A percentile compares a stretch with the other conserved stretches of the same genome.
phyloP scores from a whole-genome alignment of 2,113 vertebrate species.

The Engraulis encrasicolus region DNA sequence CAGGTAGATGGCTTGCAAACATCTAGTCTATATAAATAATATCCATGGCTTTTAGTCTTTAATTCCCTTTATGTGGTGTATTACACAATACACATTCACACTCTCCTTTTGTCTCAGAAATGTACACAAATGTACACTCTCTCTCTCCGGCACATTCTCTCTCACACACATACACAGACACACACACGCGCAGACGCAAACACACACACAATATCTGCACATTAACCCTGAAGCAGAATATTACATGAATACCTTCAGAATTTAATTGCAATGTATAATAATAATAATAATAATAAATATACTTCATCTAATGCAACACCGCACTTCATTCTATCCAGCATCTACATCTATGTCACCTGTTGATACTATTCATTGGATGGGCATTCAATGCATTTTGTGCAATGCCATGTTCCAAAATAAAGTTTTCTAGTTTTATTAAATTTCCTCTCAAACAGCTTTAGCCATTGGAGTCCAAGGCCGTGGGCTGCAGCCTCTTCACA shows the following conservation, averaged over 20 bases:
- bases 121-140: no score
- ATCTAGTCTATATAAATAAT: not conserved
- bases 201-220: not conserved
- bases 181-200: no score
- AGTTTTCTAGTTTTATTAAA: not conserved
- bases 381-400: conserved; percentile 4
- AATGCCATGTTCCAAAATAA: not conserved
- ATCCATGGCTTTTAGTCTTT: not conserved
- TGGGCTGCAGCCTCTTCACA: not conserved
- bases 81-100: not conserved
- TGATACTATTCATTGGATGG: not conserved
- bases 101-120: not conserved
- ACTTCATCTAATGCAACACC: conserved; percentile 5
- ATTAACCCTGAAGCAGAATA: conserved; percentile 4
- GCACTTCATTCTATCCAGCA: conserved; percentile 6
- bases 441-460: not conserved
- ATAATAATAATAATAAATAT: no score
- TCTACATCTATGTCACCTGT: not conserved
- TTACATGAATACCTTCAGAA: not conserved
- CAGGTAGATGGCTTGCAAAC: not conserved
- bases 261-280: not conserved
- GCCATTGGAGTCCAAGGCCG: not conserved
- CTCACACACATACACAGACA: conserved; percentile 1
- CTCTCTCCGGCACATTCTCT: no score
- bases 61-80: not conserved